phyloP scores from a whole-genome alignment of 2,113 vertebrate species.

The Petrocephalus microphthalmus region DNA sequence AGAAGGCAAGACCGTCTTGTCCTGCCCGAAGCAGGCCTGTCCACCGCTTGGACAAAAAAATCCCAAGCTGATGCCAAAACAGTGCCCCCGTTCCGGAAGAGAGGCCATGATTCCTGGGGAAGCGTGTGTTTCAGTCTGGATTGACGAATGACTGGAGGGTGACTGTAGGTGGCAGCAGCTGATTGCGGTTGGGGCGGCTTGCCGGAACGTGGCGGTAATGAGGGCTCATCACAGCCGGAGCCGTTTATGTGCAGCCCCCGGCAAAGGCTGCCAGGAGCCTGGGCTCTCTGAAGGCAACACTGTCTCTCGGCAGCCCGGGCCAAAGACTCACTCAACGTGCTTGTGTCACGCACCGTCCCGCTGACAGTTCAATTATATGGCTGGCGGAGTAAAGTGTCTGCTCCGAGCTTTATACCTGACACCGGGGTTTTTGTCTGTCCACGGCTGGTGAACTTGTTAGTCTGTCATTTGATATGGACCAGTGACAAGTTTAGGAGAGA shows the following conservation, averaged over 20 bases:
- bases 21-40: background rate
- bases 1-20: background rate
- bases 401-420: slow-evolving; percentile 8
- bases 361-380: slow-evolving; percentile 14
- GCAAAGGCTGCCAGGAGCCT: background rate
- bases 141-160: slow-evolving; percentile 1
- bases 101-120: background rate
- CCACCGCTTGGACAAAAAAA: background rate
- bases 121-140: background rate
- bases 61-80: background rate
- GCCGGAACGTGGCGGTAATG: background rate
- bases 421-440: slow-evolving; percentile 1
- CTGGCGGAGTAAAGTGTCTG: background rate
- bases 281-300: background rate
- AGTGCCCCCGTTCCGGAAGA: background rate
- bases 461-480: slow-evolving; percentile 1
- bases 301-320: background rate
- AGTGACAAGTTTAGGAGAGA: slow-evolving; percentile 2
- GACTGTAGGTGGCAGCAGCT: slow-evolving; percentile 26
- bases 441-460: slow-evolving; percentile 2
- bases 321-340: background rate
- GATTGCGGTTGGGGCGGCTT: background rate
- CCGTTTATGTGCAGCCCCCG: background rate
- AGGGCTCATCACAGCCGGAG: background rate
- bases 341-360: background rate